These are phyloP conservation scores for Clarias laeviceps DNA, from an alignment of 2,797 vertebrate species.

Conservation along the genomic window DNA sequence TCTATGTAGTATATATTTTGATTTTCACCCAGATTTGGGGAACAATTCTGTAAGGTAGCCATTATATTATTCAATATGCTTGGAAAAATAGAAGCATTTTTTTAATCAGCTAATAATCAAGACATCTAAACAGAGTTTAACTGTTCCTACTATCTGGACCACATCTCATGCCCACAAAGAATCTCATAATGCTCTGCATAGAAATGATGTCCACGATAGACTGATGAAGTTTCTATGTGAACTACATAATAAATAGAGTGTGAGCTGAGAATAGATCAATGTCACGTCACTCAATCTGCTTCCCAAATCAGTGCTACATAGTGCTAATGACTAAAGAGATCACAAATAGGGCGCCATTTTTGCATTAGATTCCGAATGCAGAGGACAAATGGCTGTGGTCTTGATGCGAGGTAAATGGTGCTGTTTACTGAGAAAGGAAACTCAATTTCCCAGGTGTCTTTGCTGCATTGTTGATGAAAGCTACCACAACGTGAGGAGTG, in stretches of 20 bases:
- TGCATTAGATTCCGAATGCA: conserved; percentile 8
- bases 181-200: neutral
- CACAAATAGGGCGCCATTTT: neutral
- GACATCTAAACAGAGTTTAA: neutral
- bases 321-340: neutral
- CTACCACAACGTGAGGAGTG: conserved; percentile 46
- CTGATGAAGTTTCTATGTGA: neutral
- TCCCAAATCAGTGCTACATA: conserved; percentile 6
- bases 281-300: neutral
- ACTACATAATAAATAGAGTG: neutral
- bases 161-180: neutral
- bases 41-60: neutral
- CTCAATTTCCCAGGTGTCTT: conserved; percentile 63
- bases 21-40: too few species aligned
- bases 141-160: neutral
- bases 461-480: conserved; percentile 48
- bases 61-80: neutral
- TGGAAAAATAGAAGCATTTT: too few species aligned
- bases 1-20: too few species aligned
- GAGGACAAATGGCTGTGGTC: conserved; percentile 14
- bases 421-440: conserved; percentile 52
- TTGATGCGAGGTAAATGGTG: conserved; percentile 52
- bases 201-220: neutral
- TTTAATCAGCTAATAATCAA: neutral
- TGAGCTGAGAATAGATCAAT: neutral